Conservation (phyloP, 2,888 invertebrate genomes). For the Sinelater perroti region DNA sequence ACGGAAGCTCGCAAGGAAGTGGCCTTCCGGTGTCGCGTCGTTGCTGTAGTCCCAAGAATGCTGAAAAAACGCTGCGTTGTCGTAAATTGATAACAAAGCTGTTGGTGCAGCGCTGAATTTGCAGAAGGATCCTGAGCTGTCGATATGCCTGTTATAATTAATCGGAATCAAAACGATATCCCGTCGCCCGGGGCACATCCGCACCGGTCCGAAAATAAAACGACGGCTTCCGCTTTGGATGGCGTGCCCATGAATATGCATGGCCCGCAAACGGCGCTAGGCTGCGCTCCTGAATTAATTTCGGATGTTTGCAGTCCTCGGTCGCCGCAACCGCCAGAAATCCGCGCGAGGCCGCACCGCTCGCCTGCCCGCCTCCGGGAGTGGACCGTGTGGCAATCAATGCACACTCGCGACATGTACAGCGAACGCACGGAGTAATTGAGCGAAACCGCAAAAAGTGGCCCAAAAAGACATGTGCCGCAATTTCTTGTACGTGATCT, state of each 20-base stretch:
- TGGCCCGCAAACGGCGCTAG: no score
- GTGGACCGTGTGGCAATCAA: not conserved
- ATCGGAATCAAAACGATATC: not conserved
- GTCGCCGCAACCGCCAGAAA: no score
- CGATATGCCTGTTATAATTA: not conserved
- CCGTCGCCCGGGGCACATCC: not conserved
- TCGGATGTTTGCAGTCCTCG: no score
- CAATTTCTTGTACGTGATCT: constrained; percentile 36
- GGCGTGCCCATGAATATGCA: no score
- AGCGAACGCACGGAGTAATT: not conserved
- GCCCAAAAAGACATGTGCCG: constrained; percentile 22
- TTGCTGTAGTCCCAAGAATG: not conserved
- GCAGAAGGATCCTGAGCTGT: not conserved
- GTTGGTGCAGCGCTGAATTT: no score
- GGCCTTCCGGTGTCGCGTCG: constrained; percentile 10
- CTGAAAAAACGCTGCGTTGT: not conserved
- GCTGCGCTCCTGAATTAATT: no score
- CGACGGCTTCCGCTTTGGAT: not conserved
- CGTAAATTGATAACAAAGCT: no score
- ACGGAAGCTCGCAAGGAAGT: constrained; percentile 10
- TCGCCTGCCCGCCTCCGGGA: not conserved
- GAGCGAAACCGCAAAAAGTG: constrained; percentile 9
- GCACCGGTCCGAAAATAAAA: not conserved
- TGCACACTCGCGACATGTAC: not conserved
- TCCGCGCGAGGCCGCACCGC: no score